Evolutionary conservation across 2,797 vertebrate species (phyloP).

Genomic region (Morelia viridis): DNA sequence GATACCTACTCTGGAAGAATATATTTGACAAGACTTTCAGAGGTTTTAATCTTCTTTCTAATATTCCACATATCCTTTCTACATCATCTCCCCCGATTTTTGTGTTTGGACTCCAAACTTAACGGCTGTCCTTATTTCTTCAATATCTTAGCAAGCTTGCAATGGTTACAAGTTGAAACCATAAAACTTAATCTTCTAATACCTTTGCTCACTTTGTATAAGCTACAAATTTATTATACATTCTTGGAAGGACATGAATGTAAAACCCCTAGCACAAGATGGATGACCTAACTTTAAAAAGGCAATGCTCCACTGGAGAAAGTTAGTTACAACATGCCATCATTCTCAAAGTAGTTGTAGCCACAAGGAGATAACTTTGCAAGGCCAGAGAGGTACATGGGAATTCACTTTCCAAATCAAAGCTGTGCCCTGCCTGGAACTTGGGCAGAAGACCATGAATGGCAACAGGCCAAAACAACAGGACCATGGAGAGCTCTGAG

Average conservation of each 20-base stretch:
- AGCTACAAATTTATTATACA: not conserved
- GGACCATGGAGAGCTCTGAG: not conserved
- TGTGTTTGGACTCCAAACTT: not conserved
- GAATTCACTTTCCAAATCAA: not conserved
- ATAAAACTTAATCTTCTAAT: constrained; percentile 40
- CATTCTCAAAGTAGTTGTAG: not conserved
- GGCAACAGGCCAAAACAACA: not conserved
- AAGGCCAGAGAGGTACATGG: not conserved
- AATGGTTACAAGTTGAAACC: constrained; percentile 24
- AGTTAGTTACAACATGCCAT: constrained; percentile 14
- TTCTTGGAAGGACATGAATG: not conserved
- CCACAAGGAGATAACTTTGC: not conserved
- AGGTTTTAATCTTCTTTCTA: not conserved
- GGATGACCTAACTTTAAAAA: not conserved
- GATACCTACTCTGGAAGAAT: not conserved
- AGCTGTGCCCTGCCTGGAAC: not conserved
- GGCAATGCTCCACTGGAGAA: constrained; percentile 20
- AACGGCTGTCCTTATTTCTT: not conserved
- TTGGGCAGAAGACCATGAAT: not conserved
- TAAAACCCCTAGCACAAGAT: constrained; percentile 11
- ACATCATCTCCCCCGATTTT: not conserved
- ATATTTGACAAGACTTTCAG: not conserved
- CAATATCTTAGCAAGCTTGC: not conserved
- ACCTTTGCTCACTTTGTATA: constrained; percentile 23
- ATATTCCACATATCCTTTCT: not conserved